Evolutionary conservation across 2,797 vertebrate genomes (phyloP).

Genomic region (Ibycter americanus): DNA sequence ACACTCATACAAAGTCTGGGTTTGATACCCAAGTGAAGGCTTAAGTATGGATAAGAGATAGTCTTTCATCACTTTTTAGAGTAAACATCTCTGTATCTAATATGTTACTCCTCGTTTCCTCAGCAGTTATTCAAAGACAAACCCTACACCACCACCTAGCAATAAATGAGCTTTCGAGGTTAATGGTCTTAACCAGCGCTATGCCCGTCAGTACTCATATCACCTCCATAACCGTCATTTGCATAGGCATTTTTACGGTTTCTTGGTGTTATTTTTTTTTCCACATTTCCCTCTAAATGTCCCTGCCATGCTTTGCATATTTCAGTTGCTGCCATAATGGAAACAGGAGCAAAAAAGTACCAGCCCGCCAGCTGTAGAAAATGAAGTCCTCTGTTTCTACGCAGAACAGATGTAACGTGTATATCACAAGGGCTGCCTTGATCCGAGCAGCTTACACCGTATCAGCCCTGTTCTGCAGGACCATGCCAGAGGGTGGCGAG

Average conservation of each 20-base stretch:
- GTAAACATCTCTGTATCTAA: neutral
- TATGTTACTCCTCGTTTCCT: rapidly evolving
- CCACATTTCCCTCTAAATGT: neutral
- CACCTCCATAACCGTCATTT: neutral
- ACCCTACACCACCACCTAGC: neutral
- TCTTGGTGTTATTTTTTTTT: neutral
- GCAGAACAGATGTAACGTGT: neutral
- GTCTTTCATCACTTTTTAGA: neutral
- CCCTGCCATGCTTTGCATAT: rapidly evolving
- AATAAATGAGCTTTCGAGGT: rapidly evolving
- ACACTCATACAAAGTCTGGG: neutral
- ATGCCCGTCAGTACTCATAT: rapidly evolving
- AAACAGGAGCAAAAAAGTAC: neutral
- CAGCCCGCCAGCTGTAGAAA: neutral
- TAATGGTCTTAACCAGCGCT: rapidly evolving
- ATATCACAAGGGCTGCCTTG: neutral
- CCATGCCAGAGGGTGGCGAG: neutral
- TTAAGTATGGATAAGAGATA: neutral
- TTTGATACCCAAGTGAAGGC: neutral
- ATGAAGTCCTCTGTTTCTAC: neutral
- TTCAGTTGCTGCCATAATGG: neutral
- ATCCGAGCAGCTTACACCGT: neutral
- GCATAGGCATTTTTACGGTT: neutral
- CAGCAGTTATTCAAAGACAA: neutral
- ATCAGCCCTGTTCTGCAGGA: neutral